phyloP scores from a whole-genome alignment of 2,797 vertebrate species.

The Sebastes diaconus region DNA sequence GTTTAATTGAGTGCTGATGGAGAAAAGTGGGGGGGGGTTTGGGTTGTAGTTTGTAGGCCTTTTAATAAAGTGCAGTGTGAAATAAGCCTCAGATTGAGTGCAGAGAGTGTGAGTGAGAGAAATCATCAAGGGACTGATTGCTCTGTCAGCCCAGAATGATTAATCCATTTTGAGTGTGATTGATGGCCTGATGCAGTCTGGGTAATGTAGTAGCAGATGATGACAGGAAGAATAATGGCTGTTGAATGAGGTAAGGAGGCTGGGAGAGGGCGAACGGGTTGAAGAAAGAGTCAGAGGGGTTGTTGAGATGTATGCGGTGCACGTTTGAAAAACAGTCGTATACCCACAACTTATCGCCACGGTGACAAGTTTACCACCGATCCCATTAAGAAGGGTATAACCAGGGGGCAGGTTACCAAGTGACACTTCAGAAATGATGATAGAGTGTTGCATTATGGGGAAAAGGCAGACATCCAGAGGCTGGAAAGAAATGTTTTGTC shows the following conservation, averaged over 20 bases:
- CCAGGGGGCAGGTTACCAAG: constrained; percentile 19
- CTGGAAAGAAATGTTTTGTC: constrained; percentile 58
- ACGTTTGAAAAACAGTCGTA: neutral
- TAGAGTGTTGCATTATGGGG: constrained; percentile 35
- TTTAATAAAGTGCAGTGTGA: constrained; percentile 56
- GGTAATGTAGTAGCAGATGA: constrained; percentile 72
- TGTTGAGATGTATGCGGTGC: constrained; percentile 1
- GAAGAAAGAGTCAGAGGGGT: neutral
- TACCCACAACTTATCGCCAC: constrained; percentile 10
- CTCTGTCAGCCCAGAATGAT: constrained; percentile 67
- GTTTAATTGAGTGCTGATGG: constrained; percentile 66
- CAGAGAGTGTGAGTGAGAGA: constrained; percentile 36
- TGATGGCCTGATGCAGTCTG: constrained; percentile 72
- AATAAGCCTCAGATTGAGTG: constrained; percentile 49
- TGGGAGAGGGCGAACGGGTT: neutral
- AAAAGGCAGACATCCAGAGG: constrained; percentile 32
- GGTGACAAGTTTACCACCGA: constrained; percentile 31
- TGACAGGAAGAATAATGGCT: constrained; percentile 70
- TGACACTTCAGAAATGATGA: constrained; percentile 54
- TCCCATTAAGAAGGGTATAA: constrained; percentile 31
- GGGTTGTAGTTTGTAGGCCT: constrained; percentile 32
- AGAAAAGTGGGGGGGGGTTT: neutral
- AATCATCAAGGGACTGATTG: constrained; percentile 66
- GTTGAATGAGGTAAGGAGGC: constrained; percentile 6
- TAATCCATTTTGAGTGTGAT: constrained; percentile 71